These are phyloP conservation scores for Gnathonemus echidnorhynchus DNA, from an alignment of 2,113 vertebrate genomes.

Conservation along the genomic window DNA sequence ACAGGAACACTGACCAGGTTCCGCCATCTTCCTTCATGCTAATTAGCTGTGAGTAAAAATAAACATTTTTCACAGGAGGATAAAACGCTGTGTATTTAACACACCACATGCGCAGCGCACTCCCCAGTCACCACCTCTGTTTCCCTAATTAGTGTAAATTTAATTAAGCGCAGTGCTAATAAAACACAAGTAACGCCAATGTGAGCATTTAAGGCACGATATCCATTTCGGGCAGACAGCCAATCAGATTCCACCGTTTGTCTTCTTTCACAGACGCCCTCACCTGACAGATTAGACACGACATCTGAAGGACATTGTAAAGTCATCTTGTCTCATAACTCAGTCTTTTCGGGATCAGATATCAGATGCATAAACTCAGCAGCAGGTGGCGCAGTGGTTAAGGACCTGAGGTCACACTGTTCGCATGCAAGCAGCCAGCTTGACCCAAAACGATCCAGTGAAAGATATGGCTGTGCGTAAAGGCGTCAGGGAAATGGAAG, in stretches of 20 bases:
- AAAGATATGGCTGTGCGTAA: background rate
- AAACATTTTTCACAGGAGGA: constrained; percentile 10
- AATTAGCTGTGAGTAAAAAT: background rate
- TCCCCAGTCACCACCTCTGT: constrained; percentile 56
- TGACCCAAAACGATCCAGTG: background rate
- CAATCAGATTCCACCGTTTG: constrained; percentile 36
- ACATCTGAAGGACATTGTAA: background rate
- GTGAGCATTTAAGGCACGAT: constrained; percentile 55
- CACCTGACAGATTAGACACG: background rate
- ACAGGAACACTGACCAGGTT: background rate
- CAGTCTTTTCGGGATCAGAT: background rate
- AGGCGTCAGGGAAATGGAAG: background rate
- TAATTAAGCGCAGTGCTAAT: constrained; percentile 62
- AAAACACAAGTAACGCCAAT: constrained; percentile 65
- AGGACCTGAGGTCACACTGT: background rate
- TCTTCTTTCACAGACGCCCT: background rate
- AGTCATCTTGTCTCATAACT: background rate
- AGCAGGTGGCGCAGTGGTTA: background rate
- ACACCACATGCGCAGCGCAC: constrained; percentile 41
- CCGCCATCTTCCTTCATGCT: background rate
- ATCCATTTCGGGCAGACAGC: constrained; percentile 31
- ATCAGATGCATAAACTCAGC: background rate
- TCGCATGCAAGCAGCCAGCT: background rate
- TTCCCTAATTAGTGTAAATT: constrained; percentile 65
- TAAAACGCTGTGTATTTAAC: background rate